A percentile compares a stretch with the other conserved stretches of the same genome.
Evolutionary conservation across 2,797 vertebrate species (phyloP).

Genomic region (Anniella stebbinsi): DNA sequence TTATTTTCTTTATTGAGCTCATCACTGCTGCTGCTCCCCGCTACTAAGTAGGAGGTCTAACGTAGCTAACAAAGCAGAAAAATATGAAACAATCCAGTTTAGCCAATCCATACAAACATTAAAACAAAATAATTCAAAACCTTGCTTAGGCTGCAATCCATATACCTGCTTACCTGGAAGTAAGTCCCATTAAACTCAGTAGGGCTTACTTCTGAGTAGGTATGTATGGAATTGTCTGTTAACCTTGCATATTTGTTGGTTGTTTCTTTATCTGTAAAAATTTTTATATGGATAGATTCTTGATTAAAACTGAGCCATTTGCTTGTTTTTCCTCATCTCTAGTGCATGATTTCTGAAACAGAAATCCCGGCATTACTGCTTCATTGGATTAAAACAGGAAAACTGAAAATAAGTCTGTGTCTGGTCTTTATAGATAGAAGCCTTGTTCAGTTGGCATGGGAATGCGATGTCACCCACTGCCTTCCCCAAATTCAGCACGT

Average conservation of each 20-base stretch:
- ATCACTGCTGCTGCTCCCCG: neutral
- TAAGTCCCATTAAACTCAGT: neutral
- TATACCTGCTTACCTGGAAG: neutral
- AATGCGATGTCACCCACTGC: rapidly evolving
- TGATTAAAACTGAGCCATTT: neutral
- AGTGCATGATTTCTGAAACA: neutral
- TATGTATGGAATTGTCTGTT: neutral
- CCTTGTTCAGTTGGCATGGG: neutral
- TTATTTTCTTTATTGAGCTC: neutral
- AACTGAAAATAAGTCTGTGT: neutral
- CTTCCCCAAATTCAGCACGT: neutral
- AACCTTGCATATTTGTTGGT: neutral
- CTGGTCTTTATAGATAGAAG: neutral
- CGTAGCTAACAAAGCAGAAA: neutral
- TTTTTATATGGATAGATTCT: neutral
- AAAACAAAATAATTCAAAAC: neutral
- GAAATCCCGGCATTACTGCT: neutral
- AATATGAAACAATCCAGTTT: neutral
- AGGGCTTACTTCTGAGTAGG: neutral
- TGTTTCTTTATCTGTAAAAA: neutral
- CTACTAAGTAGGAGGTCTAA: neutral
- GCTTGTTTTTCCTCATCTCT: neutral
- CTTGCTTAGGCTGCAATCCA: neutral
- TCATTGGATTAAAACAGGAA: neutral
- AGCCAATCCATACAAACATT: neutral